Conservation (phyloP, 2,113 vertebrate genomes). For the Athene noctua region DNA sequence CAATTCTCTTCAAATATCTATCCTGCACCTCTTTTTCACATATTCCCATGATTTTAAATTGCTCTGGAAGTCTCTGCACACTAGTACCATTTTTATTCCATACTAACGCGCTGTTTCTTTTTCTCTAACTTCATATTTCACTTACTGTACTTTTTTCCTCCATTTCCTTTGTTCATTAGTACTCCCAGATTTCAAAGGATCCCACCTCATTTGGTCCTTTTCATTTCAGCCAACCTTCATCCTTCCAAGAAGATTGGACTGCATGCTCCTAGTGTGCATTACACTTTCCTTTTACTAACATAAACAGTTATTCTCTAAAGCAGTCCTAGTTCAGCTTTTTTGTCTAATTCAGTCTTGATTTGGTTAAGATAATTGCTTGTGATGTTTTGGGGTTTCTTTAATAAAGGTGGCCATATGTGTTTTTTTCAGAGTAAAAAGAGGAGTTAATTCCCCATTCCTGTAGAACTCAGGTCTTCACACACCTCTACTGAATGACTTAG, state of each 20-base stretch:
- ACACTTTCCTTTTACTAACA: neutral
- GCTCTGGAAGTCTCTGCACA: neutral
- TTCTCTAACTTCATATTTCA: neutral
- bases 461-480: neutral
- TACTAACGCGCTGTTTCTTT: neutral
- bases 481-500: neutral
- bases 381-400: neutral
- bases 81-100: neutral
- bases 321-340: neutral
- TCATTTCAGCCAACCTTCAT: neutral
- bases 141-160: neutral
- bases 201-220: neutral
- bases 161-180: neutral
- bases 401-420: neutral
- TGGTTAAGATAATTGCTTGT: neutral
- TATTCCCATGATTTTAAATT: neutral
- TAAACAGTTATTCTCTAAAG: neutral
- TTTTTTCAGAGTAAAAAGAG: neutral
- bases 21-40: neutral
- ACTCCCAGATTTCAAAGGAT: neutral
- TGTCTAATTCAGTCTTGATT: neutral
- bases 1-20: neutral
- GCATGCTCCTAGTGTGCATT: neutral
- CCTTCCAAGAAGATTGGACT: neutral
- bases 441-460: neutral